phyloP scores from a whole-genome alignment of 2,113 vertebrate genomes.

The Megatriorchis doriae region DNA sequence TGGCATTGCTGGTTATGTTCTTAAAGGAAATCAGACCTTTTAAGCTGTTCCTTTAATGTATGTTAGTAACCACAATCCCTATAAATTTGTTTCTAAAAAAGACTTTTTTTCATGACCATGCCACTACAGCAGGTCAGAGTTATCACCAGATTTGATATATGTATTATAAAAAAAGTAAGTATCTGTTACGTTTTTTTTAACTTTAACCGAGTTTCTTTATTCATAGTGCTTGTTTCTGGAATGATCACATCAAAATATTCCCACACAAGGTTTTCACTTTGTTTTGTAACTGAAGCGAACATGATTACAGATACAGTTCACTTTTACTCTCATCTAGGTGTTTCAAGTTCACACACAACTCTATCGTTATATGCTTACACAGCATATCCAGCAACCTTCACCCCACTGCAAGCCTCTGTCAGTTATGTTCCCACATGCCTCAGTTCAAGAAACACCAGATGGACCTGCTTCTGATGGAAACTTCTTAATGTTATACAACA shows the following conservation, averaged over 20 bases:
- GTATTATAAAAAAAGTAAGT: no score
- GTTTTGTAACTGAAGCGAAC: neutral
- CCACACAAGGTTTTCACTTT: neutral
- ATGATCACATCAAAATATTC: neutral
- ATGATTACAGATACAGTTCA: neutral
- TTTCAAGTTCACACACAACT: neutral
- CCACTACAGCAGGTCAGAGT: neutral
- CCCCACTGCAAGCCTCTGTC: neutral
- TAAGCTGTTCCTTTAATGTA: neutral
- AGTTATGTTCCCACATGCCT: neutral
- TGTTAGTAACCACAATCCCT: neutral
- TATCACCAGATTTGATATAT: neutral
- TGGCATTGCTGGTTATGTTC: neutral
- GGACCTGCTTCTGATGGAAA: neutral
- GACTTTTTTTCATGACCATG: neutral
- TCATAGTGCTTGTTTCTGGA: neutral
- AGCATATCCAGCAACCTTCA: neutral
- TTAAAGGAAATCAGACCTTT: neutral
- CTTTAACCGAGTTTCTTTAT: neutral
- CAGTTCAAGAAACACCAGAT: neutral
- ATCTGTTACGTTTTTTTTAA: neutral
- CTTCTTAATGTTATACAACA: neutral
- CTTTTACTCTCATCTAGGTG: neutral
- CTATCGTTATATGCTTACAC: neutral
- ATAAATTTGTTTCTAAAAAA: neutral